Evolutionary conservation across 2,113 vertebrate genomes (phyloP).

Genomic region (Macquaria australasica): DNA sequence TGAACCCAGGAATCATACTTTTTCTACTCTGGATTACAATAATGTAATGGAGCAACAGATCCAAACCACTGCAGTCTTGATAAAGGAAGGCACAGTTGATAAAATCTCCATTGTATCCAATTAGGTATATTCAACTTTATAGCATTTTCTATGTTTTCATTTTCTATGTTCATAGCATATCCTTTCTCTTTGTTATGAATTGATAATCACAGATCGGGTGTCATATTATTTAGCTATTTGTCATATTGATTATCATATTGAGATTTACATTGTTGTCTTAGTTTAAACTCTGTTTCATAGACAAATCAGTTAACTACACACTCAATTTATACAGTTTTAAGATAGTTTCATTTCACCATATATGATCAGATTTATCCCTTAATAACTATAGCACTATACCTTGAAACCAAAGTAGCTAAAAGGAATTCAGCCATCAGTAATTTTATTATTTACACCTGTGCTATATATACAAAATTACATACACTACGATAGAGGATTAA

Average conservation of each 20-base stretch:
- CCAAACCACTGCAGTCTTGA: neutral
- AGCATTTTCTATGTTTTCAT: neutral
- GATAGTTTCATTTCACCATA: neutral
- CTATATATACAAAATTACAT: neutral
- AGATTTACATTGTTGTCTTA: neutral
- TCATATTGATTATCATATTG: neutral
- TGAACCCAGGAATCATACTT: slow-evolving; percentile 24
- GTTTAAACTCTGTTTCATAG: neutral
- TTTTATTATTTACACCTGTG: too few species aligned
- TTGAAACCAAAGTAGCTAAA: neutral
- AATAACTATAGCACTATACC: neutral
- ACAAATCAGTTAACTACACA: neutral
- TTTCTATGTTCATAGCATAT: neutral
- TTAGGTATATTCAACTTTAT: neutral
- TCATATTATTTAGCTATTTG: neutral
- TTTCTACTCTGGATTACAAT: slow-evolving; percentile 33
- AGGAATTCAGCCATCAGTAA: neutral
- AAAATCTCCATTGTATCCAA: neutral
- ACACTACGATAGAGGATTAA: neutral
- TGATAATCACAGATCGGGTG: neutral
- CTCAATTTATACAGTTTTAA: neutral
- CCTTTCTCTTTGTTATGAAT: neutral
- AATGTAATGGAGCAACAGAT: slow-evolving; percentile 19
- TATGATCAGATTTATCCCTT: neutral
- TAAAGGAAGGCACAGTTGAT: neutral